Conservation (phyloP, 2,888 invertebrate species). For the Neuroscelio doddi region DNA sequence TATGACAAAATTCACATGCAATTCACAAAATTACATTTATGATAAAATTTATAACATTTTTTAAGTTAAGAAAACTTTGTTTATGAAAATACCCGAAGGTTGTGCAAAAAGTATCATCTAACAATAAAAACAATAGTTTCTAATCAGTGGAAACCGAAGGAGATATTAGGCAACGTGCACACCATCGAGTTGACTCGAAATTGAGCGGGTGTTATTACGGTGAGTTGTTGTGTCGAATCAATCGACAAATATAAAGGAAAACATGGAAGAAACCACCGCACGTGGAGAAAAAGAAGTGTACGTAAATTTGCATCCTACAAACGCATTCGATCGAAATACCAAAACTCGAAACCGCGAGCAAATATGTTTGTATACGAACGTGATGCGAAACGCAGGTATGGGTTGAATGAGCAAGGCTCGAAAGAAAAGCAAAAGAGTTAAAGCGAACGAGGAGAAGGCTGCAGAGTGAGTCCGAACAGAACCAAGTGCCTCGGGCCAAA, state of each 20-base stretch:
- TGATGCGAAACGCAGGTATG: conserved; percentile 23
- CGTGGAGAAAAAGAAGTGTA: conserved; percentile 1
- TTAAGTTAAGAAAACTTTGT: too few relatives aligned
- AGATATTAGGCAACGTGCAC: too few relatives aligned
- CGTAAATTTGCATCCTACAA: conserved; percentile 1
- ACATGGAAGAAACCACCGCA: not conserved
- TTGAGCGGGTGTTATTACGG: too few relatives aligned
- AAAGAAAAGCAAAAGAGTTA: conserved; percentile 26
- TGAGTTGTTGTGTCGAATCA: too few relatives aligned
- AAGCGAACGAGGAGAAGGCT: conserved; percentile 16
- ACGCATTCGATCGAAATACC: conserved; percentile 1
- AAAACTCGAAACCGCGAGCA: conserved; percentile 23
- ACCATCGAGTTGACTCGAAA: too few relatives aligned
- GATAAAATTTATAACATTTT: too few relatives aligned
- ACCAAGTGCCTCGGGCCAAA: conserved; percentile 60
- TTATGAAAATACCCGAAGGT: too few relatives aligned
- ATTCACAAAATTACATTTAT: too few relatives aligned
- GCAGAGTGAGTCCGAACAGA: conserved; percentile 35
- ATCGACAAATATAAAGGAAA: not conserved
- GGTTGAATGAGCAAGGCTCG: conserved; percentile 32
- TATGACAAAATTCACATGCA: too few relatives aligned
- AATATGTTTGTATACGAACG: conserved; percentile 18
- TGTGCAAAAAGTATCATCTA: too few relatives aligned
- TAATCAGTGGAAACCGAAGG: too few relatives aligned
- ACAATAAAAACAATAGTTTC: too few relatives aligned